phyloP scores from a whole-genome alignment of 2,888 invertebrate species.

The Andrena bucephala region DNA sequence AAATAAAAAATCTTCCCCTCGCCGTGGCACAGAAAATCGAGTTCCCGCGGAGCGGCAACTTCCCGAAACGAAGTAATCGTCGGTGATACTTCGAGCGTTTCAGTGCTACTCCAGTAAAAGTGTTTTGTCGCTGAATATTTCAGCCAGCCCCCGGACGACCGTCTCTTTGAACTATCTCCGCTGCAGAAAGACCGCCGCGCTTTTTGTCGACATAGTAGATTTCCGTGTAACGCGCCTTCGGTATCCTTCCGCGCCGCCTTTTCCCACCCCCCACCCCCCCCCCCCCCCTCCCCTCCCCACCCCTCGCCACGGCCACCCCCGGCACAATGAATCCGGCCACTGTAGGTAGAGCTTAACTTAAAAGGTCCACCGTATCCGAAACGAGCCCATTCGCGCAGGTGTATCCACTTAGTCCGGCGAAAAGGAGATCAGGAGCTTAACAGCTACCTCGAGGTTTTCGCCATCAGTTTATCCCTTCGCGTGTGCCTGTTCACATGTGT shows the following conservation, averaged over 20 bases:
- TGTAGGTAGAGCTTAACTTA: constrained; percentile 71
- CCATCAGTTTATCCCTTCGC: constrained; percentile 57
- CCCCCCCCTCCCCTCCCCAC: neutral
- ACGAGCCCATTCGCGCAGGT: constrained; percentile 73
- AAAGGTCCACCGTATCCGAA: constrained; percentile 72
- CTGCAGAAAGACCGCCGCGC: constrained; percentile 56
- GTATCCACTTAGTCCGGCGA: constrained; percentile 72
- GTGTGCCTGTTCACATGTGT: constrained; percentile 31
- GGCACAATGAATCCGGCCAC: constrained; percentile 65
- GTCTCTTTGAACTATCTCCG: constrained; percentile 57
- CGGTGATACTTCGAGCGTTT: constrained; percentile 57
- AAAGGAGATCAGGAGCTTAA: constrained; percentile 74
- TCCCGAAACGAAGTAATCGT: constrained; percentile 50
- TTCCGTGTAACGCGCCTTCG: constrained; percentile 67
- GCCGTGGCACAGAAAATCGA: constrained; percentile 13
- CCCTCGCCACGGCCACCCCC: constrained; percentile 4
- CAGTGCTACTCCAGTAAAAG: constrained; percentile 45
- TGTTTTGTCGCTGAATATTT: constrained; percentile 67
- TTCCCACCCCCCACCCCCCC: neutral
- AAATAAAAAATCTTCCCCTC: neutral
- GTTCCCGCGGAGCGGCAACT: neutral
- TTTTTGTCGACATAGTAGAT: constrained; percentile 70
- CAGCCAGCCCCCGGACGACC: constrained; percentile 40
- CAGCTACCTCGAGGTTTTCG: constrained; percentile 72
- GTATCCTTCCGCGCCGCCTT: constrained; percentile 45